Evolutionary conservation across 2,797 vertebrate genomes (phyloP).

Genomic region (Typhlichthys subterraneus): DNA sequence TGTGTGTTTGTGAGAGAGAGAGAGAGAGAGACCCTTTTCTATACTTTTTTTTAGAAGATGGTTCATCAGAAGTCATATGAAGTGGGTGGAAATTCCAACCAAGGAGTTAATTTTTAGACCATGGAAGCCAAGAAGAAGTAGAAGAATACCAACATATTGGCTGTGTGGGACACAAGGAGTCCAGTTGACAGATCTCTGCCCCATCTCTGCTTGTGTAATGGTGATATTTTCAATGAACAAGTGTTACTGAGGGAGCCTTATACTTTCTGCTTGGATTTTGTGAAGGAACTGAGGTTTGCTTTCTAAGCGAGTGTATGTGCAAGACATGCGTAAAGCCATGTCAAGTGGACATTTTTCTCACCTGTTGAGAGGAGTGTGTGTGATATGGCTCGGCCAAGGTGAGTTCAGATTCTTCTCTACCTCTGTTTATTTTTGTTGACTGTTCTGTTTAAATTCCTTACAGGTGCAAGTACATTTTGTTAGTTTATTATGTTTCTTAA

Average conservation of each 20-base stretch:
- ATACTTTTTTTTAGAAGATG: too few species aligned
- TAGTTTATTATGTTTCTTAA: too few species aligned
- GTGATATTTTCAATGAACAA: slow-evolving; percentile 43
- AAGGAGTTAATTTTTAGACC: slow-evolving; percentile 48
- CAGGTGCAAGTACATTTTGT: not conserved
- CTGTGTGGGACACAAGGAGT: slow-evolving; percentile 30
- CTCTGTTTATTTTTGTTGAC: not conserved
- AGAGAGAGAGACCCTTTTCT: too few species aligned
- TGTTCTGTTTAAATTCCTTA: not conserved
- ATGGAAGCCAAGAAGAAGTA: slow-evolving; percentile 52
- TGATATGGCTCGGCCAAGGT: slow-evolving; percentile 76
- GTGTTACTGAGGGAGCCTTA: slow-evolving; percentile 43
- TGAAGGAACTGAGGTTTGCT: slow-evolving; percentile 46
- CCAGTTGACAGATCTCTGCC: slow-evolving; percentile 55
- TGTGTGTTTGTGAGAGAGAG: slow-evolving; percentile 20
- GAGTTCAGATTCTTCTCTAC: slow-evolving; percentile 44
- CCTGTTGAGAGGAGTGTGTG: slow-evolving; percentile 71
- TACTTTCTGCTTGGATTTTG: slow-evolving; percentile 47
- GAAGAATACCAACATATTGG: slow-evolving; percentile 10
- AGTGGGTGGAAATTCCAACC: slow-evolving; percentile 31
- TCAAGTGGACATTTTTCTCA: slow-evolving; percentile 62
- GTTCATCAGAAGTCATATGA: slow-evolving; percentile 44
- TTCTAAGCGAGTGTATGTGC: slow-evolving; percentile 43
- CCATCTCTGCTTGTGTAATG: slow-evolving; percentile 45
- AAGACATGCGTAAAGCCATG: slow-evolving; percentile 65